These are phyloP conservation scores for Aviceda subcristata DNA, from an alignment of 2,113 vertebrate genomes.

Conservation along the genomic window DNA sequence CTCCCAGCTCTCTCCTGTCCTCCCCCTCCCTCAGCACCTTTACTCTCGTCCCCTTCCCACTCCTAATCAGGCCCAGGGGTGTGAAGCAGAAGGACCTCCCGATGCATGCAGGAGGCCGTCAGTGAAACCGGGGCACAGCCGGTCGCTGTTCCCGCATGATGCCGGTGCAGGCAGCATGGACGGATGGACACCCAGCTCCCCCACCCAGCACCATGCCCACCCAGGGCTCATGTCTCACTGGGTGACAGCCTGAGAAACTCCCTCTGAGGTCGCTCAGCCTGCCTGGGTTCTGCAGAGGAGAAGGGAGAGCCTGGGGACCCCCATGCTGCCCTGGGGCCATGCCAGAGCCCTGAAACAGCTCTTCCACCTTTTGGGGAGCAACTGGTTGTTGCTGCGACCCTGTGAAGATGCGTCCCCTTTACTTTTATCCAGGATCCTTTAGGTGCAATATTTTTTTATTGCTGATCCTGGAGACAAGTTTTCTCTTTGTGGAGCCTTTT, in stretches of 20 bases:
- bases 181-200: not conserved
- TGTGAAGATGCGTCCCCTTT: not conserved
- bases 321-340: accelerated
- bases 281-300: accelerated
- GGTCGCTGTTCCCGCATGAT: not conserved
- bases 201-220: not conserved
- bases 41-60: not conserved
- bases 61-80: accelerated
- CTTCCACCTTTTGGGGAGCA: not conserved
- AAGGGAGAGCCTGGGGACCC: not conserved
- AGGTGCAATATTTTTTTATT: too few relatives aligned
- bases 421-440: not conserved
- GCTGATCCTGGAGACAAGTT: not conserved
- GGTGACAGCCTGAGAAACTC: not conserved
- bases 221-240: not conserved
- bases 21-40: not conserved
- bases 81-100: not conserved
- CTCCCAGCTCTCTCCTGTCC: not conserved
- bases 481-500: not conserved
- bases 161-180: not conserved
- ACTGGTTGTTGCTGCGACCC: not conserved
- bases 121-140: accelerated
- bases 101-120: not conserved
- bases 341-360: not conserved
- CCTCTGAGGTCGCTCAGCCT: not conserved